Evolutionary conservation across 2,797 vertebrate genomes (phyloP), one percentile per base, ranked within the genome.

Genomic region (Delichon dasypus): DNA sequence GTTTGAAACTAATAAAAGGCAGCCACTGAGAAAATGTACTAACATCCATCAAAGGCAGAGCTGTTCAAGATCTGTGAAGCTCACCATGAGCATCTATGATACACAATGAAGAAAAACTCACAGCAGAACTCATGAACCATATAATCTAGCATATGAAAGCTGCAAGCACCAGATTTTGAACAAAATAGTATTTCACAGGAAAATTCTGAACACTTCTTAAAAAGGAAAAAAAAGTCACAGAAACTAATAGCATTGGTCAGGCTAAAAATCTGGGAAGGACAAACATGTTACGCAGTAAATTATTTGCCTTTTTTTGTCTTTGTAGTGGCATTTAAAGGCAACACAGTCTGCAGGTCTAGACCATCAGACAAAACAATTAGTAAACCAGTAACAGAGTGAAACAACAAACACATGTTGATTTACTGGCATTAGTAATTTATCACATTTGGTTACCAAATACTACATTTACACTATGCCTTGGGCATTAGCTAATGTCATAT

Each of bases 1-100:
- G 97, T 98, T 97, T 92, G 88, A 97, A 97, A 96, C 83, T 91
- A 95, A 96, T 96, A 97, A 97, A 97, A 97, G 85, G 68, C 97
- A 97, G 87, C 74, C 92, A 93, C 94, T 85, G 94, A 96, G 89
- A 96, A 97, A 97, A 97, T 90, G 85, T 91, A 88, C 88, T 82
- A 92, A 91, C 94, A 95, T 97, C 90, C 71, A 96, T 97, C 96
- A 97, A 95, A 94, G 74, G 64, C 58, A 95, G 81, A 94, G 58
- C 82, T 93, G 89, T 55, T 94, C 67, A 45, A 76, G 65, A 82
- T 66, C 95, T 93, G 70, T 65, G 79, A 95, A 88, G 87, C 77
- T 96, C 91, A 93, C 86, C 84, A 77, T 60, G 74, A 97, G 80
- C n/a, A n/a, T n/a, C 48, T 91, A 58, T 11, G n/a, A 64, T 40